These are phyloP conservation scores for Rosalia funebris DNA, from an alignment of 2,888 invertebrate genomes.

Conservation along the genomic window DNA sequence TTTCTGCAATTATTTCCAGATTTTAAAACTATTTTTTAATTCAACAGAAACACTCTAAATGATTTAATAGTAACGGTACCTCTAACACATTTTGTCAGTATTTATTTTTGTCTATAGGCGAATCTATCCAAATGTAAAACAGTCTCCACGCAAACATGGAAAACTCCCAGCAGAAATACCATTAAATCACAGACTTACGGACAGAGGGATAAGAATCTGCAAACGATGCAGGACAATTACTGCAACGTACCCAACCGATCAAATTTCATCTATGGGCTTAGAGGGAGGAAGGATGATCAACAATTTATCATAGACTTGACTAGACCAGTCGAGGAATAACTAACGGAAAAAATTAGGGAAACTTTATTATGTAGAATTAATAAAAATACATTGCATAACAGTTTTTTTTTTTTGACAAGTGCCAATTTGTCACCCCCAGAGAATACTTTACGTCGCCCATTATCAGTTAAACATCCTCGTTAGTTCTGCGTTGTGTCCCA, in stretches of 20 bases:
- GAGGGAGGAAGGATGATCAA: constrained; percentile 67
- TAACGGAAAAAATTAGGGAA: neutral
- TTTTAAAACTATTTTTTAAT: too few species aligned
- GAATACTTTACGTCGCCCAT: too few species aligned
- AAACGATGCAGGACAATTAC: constrained; percentile 64
- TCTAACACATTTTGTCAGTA: too few species aligned
- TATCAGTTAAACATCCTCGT: too few species aligned
- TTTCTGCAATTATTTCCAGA: too few species aligned
- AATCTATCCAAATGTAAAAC: constrained; percentile 72
- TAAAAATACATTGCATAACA: too few species aligned
- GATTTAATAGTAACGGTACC: too few species aligned
- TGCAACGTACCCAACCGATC: constrained; percentile 60
- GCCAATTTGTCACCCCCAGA: too few species aligned
- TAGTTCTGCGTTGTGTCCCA: too few species aligned
- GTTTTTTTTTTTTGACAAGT: too few species aligned
- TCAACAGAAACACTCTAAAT: too few species aligned
- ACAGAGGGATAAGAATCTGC: constrained; percentile 62
- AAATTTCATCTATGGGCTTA: constrained; percentile 69
- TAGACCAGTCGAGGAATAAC: constrained; percentile 53
- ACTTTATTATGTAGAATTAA: neutral
- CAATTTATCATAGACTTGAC: constrained; percentile 67
- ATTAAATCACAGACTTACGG: constrained; percentile 71
- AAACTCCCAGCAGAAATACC: constrained; percentile 71
- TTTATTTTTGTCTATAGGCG: constrained; percentile 64
- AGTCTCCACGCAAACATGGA: constrained; percentile 75